Evolutionary conservation across 2,113 vertebrate species (phyloP), one percentile per base, ranked within the genome.

Genomic region (Clinocottus analis): DNA sequence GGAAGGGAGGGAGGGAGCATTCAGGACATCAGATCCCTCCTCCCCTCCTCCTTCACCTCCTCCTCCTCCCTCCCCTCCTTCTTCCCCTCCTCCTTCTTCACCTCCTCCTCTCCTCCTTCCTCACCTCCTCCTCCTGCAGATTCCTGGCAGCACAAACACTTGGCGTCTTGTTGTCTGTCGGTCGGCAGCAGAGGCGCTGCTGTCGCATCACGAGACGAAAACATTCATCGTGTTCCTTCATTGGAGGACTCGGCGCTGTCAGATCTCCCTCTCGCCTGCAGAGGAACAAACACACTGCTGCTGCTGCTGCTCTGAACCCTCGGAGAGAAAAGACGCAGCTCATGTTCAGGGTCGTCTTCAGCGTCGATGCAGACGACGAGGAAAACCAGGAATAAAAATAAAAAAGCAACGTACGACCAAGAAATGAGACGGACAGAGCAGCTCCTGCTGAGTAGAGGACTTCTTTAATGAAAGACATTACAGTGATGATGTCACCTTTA

Each of bases 391-490:
- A n/a, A n/a, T n/a, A n/a, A n/a, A n/a, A n/a, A n/a, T n/a, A n/a
- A n/a, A n/a, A n/a, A n/a, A 55, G 4, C 29, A 31, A 37, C n/a
- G n/a, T n/a, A n/a, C n/a, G n/a, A n/a, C 23, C 2, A 14, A 75
- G 3, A 49, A 77, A 75, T 12, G 39, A 79, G 16, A 9, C 58
- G 75, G 53, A 74, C 29, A 27, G 17, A 45, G 71, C 2, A 7
- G 5, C 13, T 86, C 62, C 60, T 86, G 87, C 89, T 93, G 88
- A 92, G 89, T 87, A 90, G 83, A 90, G 82, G 86, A 70, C 66
- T 81, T 82, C 83, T 93, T 93, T 93, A 92, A 82, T 93, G 91
- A 92, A 90, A 90, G 69, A 85, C 72, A 68, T 59, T 29, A 76
- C 53, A 78, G 67, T 31, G 4, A 86, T 76, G 69, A 85, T 88